Base-by-base conservation (phyloP, 2,797 vertebrate species). In the Sebastiscus tertius region DNA sequence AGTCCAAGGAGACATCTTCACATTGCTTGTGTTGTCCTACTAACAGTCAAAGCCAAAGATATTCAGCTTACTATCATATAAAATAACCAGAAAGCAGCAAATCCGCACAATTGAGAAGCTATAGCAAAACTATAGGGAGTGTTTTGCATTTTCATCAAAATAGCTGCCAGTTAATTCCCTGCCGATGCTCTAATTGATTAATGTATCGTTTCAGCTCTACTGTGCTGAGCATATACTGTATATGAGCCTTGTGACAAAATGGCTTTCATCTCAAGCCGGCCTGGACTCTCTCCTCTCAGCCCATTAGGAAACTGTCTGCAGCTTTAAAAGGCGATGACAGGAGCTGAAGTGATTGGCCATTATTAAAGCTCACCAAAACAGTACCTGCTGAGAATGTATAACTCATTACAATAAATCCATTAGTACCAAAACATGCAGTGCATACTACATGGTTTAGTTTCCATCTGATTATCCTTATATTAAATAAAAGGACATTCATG, bases 251-350 rank as follows among this genome's bases (percentile, higher is more conserved):
- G 31, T 73, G 46, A 85, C 34, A 22, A n/a, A 29, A 59, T 29
- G 20, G 20, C 69, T 80, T 81, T 75, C 1, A 62, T 69, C 33
- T 72, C 6, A 6, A 49, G 46, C 46, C 6, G 7, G 18, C 54
- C 63, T 27, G 36, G 65, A 33, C 46, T 49, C 24, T 52, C 39
- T 24, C 8, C 55, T 82, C 22, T 55, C 14, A 3, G 75, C 55
- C 66, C 60, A 81, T 85, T 80, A 81, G 73, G 33, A 60, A 80
- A 65, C 49, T 22, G 64, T 73, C 42, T 31, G 26, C 52, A 68
- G 80, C 56, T 66, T 77, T 77, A 70, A 80, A 76, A 75, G 64
- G 61, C 5, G 9, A 70, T 73, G 80, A 77, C 72, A 79, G 62
- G 14, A 70, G 68, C 79, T 68, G 63, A 75, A 79, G 62, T 46